Base-by-base conservation (phyloP, 2,888 invertebrate species). In the Andricus quercusramuli region DNA sequence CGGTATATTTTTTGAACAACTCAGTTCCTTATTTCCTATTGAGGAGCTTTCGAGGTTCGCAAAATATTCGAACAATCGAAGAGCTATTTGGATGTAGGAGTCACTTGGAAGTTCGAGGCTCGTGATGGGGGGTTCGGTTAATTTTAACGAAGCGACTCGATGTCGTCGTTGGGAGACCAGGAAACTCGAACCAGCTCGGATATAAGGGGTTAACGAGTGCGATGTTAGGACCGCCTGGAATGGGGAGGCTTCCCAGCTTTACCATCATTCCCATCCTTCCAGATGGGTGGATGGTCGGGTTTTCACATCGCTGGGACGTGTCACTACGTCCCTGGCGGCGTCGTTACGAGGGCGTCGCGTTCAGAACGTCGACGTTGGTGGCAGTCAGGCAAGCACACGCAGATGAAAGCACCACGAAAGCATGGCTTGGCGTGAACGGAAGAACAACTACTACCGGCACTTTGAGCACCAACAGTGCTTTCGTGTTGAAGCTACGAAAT, bases 311-410 rank as follows among this genome's bases (percentile, higher is more conserved):
- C 82, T 77, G 82, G 78, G 81, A 78, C 81, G 82, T 80, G 83
- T 84, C 82, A 86, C 86, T 87, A 86, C 85, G 88, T 90, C 90
- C 89, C 91, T 87, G 90, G 90, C 89, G 89, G 90, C 90, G 88
- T 91, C 90, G 90, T 91, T 90, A 90, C 89, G 90, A 89, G 90
- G 90, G 89, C 90, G 90, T 89, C 90, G 89, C 90, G 88, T 90
- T 91, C 90, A 90, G 89, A 89, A 89, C 90, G 89, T 89, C 90
- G 89, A 90, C 89, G 90, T 87, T 86, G 86, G 86, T 85, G 87
- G 87, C 86, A 86, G 83, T 70, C 47, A 15, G 44, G 44, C 84
- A 86, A 82, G 80, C 83, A 84, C 83, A 83, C 83, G 82, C 80
- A 82, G 78, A 81, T 80, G 78, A 65, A 81, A 37, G 67, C 65